Evolutionary conservation across 1,140 invertebrate species (phyloP).

Genomic region (Asbolus verrucosus): DNA sequence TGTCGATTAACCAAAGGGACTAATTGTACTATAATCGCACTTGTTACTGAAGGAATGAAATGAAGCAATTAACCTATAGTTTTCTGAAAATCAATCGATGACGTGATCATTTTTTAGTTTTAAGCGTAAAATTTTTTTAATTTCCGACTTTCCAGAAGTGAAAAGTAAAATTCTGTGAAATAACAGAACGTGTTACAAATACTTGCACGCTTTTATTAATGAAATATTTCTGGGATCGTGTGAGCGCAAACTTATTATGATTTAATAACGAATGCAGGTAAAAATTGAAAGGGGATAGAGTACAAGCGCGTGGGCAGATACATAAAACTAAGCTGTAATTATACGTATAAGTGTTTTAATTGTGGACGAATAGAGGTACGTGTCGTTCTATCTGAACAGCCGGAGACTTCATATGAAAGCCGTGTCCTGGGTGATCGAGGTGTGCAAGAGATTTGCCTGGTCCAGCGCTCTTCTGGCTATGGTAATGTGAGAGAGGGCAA

Average conservation of each 20-base stretch:
- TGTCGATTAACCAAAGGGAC: too few species aligned
- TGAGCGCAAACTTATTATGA: slow-evolving; percentile 51
- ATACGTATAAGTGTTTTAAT: slow-evolving; percentile 64
- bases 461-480: slow-evolving; percentile 56
- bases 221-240: slow-evolving; percentile 43
- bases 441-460: slow-evolving; percentile 46
- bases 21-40: too few species aligned
- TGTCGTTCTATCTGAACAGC: slow-evolving; percentile 54
- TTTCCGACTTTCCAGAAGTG: too few species aligned
- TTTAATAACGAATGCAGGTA: slow-evolving; percentile 52
- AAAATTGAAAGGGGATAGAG: slow-evolving; percentile 54
- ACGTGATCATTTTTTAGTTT: too few species aligned
- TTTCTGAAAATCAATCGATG: too few species aligned
- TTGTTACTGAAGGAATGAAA: too few species aligned
- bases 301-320: slow-evolving; percentile 58
- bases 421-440: slow-evolving; percentile 13
- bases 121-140: too few species aligned
- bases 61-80: too few species aligned
- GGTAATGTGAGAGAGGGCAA: slow-evolving; percentile 65
- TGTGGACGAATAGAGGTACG: slow-evolving; percentile 62
- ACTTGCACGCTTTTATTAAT: slow-evolving; percentile 48
- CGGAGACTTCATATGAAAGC: slow-evolving; percentile 26
- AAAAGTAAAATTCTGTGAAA: slow-evolving; percentile 37
- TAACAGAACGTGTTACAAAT: slow-evolving; percentile 42
- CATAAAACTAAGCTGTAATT: slow-evolving; percentile 63